Evolutionary conservation across 2,113 vertebrate genomes (phyloP).

Genomic region (Macaca nemestrina): DNA sequence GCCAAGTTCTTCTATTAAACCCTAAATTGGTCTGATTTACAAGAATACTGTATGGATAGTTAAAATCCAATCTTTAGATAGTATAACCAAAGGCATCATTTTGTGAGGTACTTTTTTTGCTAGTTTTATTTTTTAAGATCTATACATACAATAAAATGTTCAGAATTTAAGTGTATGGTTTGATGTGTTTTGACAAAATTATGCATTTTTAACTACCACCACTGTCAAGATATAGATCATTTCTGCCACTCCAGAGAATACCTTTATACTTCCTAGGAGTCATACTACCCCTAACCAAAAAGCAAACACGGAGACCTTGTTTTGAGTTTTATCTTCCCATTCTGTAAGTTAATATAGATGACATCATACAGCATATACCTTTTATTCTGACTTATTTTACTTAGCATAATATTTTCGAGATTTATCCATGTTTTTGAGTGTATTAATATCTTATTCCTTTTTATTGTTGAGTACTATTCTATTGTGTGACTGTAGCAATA

Average conservation of each 20-base stretch:
- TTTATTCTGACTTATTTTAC: background rate
- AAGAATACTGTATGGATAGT: background rate
- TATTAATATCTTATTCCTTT: background rate
- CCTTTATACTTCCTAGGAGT: background rate
- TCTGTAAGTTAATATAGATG: background rate
- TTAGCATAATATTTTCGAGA: constrained; percentile 9
- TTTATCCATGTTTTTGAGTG: background rate
- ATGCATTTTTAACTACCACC: background rate
- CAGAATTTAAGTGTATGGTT: background rate
- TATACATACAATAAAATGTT: background rate
- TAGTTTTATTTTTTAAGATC: background rate
- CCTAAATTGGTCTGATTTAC: background rate
- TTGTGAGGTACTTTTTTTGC: background rate
- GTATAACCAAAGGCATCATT: background rate
- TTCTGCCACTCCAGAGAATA: background rate
- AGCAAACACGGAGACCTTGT: background rate
- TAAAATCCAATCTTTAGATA: background rate
- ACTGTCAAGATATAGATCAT: background rate
- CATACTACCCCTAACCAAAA: background rate
- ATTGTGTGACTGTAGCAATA: background rate
- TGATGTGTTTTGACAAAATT: background rate
- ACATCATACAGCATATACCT: background rate
- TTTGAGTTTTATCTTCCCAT: background rate
- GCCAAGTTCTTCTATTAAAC: background rate
- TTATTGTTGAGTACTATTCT: background rate